phyloP scores from a whole-genome alignment of 2,888 invertebrate genomes.

The Agonopterix arenella region DNA sequence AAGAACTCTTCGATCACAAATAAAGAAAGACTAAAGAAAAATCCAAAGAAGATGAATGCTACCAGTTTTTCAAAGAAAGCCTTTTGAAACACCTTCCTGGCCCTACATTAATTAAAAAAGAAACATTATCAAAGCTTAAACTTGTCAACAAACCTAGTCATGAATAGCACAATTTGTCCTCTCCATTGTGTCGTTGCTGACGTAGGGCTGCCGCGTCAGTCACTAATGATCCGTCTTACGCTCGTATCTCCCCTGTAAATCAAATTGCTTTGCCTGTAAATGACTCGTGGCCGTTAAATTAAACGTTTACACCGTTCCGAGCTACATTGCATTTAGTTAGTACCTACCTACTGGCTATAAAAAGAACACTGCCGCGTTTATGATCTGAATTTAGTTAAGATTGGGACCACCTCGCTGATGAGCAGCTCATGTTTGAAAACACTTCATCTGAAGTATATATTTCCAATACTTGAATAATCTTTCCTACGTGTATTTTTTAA shows the following conservation, averaged over 20 bases:
- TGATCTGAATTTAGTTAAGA: no score
- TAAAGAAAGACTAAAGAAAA: no score
- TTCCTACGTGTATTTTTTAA: no score
- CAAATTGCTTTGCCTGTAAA: constrained; percentile 30
- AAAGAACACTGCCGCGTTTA: background rate
- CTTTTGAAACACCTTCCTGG: no score
- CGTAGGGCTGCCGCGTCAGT: constrained; percentile 30
- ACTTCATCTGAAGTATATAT: no score
- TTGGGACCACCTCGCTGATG: constrained; percentile 1
- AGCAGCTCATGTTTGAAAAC: no score
- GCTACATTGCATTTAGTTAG: background rate
- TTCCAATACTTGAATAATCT: no score
- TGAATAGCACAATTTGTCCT: constrained; percentile 22
- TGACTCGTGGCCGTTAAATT: constrained; percentile 9
- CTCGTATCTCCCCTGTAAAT: constrained; percentile 34
- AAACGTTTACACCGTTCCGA: constrained; percentile 5
- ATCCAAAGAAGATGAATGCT: no score
- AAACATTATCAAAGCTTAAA: no score
- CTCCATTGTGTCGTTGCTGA: constrained; percentile 33
- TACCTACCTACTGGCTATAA: background rate
- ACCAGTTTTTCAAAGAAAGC: no score
- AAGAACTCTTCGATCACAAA: no score
- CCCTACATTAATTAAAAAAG: no score
- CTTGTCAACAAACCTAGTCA: background rate
- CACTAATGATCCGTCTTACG: constrained; percentile 43